A percentile compares a stretch with the other conserved stretches of the same genome.
Evolutionary conservation across 2,797 vertebrate genomes (phyloP).

Genomic region (Cryptoblepharus egeriae): DNA sequence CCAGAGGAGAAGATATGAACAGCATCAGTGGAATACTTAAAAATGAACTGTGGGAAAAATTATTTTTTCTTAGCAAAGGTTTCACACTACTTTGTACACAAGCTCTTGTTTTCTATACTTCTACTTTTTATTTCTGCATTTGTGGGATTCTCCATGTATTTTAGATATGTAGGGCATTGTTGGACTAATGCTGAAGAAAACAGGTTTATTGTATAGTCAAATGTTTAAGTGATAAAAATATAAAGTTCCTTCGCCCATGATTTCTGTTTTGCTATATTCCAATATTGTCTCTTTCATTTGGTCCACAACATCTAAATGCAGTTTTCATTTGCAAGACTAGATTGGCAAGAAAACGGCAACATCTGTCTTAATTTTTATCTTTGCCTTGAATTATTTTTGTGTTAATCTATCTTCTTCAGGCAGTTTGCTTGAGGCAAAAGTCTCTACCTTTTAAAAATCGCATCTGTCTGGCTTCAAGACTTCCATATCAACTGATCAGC

Average conservation of each 20-base stretch:
- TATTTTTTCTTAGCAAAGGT: neutral
- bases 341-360: conserved; percentile 18
- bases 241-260: conserved; percentile 38
- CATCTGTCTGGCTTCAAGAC: conserved; percentile 67
- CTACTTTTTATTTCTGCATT: neutral
- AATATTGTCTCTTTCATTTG: conserved; percentile 33
- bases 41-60: neutral
- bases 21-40: conserved; percentile 25
- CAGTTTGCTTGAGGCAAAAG: conserved; percentile 65
- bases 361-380: conserved; percentile 68
- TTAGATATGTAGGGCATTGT: conserved; percentile 36
- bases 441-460: conserved; percentile 65
- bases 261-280: conserved; percentile 56
- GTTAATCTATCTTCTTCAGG: conserved; percentile 69
- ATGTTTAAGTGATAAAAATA: conserved; percentile 57
- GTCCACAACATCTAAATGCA: conserved; percentile 54
- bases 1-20: conserved; percentile 30
- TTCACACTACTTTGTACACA: neutral
- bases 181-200: conserved; percentile 51
- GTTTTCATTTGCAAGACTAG: conserved; percentile 24
- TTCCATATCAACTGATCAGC: conserved; percentile 61
- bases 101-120: neutral
- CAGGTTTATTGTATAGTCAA: conserved; percentile 37
- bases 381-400: conserved; percentile 71
- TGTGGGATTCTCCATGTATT: conserved; percentile 36